Percentiles rank a stretch among this genome's conserved stretches.
These are phyloP conservation scores for Oscheius sp. DNA, from an alignment of 2,888 invertebrate genomes.

Conservation along the genomic window DNA sequence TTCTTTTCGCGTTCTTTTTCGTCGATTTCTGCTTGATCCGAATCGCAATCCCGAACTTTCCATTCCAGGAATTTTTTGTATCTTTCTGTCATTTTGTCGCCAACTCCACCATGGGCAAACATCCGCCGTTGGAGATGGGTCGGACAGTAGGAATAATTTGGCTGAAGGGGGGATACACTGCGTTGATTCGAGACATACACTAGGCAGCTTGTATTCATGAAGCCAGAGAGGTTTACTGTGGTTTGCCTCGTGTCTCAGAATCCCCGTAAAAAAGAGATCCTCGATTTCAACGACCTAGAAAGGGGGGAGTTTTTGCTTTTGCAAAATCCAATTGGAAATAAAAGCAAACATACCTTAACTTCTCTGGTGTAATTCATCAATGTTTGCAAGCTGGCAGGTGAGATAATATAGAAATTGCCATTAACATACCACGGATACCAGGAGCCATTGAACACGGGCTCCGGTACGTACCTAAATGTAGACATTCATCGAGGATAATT, in stretches of 20 bases:
- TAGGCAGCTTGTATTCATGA: slow-evolving; percentile 3
- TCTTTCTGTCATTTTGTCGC: neutral
- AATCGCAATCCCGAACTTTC: slow-evolving; percentile 9
- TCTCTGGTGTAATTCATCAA: slow-evolving; percentile 1
- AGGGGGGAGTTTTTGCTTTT: neutral
- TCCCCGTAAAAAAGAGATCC: slow-evolving; percentile 14
- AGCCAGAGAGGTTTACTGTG: neutral
- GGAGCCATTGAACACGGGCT: neutral
- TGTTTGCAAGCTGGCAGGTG: neutral
- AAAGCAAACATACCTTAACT: neutral
- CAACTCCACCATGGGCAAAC: slow-evolving; percentile 19
- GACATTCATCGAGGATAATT: neutral
- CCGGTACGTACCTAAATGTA: slow-evolving; percentile 13
- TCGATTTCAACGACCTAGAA: slow-evolving; percentile 16
- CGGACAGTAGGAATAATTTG: neutral
- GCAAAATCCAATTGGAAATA: neutral
- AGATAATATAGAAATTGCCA: slow-evolving; percentile 6
- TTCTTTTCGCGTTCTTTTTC: slow-evolving; percentile 3
- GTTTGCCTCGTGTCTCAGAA: slow-evolving; percentile 1
- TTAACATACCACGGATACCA: slow-evolving; percentile 18
- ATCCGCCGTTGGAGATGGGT: neutral
- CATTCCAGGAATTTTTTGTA: slow-evolving; percentile 17
- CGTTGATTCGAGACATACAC: neutral
- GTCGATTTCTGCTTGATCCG: neutral
- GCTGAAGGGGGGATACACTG: neutral